These are phyloP conservation scores for Hydrophis major DNA, from an alignment of 2,797 vertebrate species.

Conservation along the genomic window DNA sequence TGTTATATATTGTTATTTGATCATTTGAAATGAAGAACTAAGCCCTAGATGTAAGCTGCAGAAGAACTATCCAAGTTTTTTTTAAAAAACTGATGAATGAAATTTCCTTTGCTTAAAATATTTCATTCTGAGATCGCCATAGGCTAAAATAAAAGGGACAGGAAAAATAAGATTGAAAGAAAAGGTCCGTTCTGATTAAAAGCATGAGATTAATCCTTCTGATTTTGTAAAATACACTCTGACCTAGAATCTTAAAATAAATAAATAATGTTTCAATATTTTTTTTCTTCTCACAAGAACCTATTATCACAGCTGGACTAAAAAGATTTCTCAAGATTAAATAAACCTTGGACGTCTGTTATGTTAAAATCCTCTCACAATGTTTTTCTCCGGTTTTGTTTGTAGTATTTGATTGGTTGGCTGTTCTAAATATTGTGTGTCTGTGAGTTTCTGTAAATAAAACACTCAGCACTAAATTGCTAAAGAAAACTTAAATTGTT, in stretches of 20 bases:
- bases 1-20: neutral
- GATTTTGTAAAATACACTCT: slow-evolving; percentile 4
- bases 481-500: neutral
- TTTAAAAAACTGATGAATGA: neutral
- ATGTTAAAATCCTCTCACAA: neutral
- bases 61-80: neutral
- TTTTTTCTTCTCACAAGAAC: neutral
- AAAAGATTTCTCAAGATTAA: slow-evolving; percentile 30
- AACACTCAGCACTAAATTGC: neutral
- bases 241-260: slow-evolving; percentile 18
- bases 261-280: neutral
- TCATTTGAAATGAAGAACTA: neutral
- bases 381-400: neutral
- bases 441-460: neutral
- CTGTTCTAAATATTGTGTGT: neutral
- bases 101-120: neutral
- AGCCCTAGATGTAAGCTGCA: neutral
- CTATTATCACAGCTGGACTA: neutral
- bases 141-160: neutral
- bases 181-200: neutral
- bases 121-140: neutral
- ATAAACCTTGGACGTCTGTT: neutral
- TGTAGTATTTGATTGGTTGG: neutral
- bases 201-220: neutral
- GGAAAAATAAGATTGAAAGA: neutral